These are phyloP conservation scores for Pachypanchax playfairii DNA, from an alignment of 2,113 vertebrate species.

Conservation along the genomic window DNA sequence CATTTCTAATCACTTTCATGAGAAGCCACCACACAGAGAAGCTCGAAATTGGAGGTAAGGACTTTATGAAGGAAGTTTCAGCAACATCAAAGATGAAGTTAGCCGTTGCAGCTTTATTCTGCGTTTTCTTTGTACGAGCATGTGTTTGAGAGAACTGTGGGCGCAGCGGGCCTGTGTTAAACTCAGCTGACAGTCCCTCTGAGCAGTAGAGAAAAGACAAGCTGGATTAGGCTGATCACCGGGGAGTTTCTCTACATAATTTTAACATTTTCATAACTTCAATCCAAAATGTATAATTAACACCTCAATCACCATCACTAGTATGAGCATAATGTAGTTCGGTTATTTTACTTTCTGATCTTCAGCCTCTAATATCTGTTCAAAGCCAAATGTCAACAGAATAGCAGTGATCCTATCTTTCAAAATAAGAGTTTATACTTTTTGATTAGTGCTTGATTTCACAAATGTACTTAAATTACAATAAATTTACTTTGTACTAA, in stretches of 20 bases:
- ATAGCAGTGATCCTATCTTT: no score
- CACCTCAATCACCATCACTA: slow-evolving; percentile 6
- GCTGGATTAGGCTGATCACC: slow-evolving; percentile 48
- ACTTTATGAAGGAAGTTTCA: slow-evolving; percentile 37
- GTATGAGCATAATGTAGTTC: neutral
- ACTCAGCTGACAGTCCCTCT: slow-evolving; percentile 54
- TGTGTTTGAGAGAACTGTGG: slow-evolving; percentile 31
- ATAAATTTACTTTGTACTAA: no score
- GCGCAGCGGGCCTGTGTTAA: slow-evolving; percentile 46
- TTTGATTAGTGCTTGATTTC: no score
- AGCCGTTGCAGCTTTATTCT: slow-evolving; percentile 46
- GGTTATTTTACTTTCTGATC: no score
- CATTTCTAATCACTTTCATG: slow-evolving; percentile 64
- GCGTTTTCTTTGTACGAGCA: slow-evolving; percentile 25
- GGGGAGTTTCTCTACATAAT: slow-evolving; percentile 30
- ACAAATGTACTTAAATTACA: no score
- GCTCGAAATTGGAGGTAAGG: slow-evolving; percentile 65
- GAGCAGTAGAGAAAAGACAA: slow-evolving; percentile 33
- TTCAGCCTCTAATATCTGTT: no score
- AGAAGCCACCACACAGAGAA: slow-evolving; percentile 57
- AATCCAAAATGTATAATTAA: slow-evolving; percentile 19
- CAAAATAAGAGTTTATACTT: no score
- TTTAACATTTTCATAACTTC: slow-evolving; percentile 32
- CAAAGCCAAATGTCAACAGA: no score
- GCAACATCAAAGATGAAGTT: slow-evolving; percentile 51